A percentile compares a stretch with the other conserved stretches of the same genome.
phyloP scores from a whole-genome alignment of 1,140 invertebrate genomes.

The Polypedilum vanderplanki region DNA sequence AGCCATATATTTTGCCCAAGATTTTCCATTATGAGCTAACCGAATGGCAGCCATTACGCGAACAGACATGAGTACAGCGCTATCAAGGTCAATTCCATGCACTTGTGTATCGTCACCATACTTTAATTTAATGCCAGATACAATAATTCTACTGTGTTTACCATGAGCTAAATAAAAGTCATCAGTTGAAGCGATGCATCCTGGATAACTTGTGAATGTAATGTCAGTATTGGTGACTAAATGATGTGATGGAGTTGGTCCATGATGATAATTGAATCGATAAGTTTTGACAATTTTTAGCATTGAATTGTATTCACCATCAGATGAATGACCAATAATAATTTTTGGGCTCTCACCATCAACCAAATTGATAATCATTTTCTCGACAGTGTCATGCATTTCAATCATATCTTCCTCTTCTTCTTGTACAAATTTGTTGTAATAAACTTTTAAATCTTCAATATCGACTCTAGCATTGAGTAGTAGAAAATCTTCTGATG shows the following conservation, averaged over 20 bases:
- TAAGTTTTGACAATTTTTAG: constrained; percentile 84
- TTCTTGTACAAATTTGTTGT: constrained; percentile 39
- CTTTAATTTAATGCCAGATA: constrained; percentile 52
- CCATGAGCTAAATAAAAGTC: constrained; percentile 69
- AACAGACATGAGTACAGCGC: constrained; percentile 66
- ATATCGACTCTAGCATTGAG: constrained; percentile 72
- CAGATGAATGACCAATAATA: constrained; percentile 48
- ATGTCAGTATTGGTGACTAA: constrained; percentile 59
- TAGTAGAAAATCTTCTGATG: constrained; percentile 60
- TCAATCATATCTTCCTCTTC: constrained; percentile 39
- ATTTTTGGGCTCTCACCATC: constrained; percentile 43
- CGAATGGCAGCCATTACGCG: constrained; percentile 81
- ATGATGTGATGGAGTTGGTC: constrained; percentile 44
- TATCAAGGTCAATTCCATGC: constrained; percentile 41
- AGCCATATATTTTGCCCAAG: constrained; percentile 61
- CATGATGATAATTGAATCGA: constrained; percentile 66
- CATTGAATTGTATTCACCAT: constrained; percentile 73
- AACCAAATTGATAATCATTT: constrained; percentile 37
- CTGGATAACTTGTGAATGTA: constrained; percentile 83
- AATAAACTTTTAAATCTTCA: constrained; percentile 51
- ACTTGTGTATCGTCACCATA: constrained; percentile 45
- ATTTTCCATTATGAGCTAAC: constrained; percentile 59
- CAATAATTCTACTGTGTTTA: constrained; percentile 48
- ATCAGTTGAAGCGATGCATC: constrained; percentile 76
- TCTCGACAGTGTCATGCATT: constrained; percentile 43